Evolutionary conservation across 2,888 invertebrate species (phyloP), one percentile per base, ranked within the genome.

Genomic region (Drosophila paranaensis): DNA sequence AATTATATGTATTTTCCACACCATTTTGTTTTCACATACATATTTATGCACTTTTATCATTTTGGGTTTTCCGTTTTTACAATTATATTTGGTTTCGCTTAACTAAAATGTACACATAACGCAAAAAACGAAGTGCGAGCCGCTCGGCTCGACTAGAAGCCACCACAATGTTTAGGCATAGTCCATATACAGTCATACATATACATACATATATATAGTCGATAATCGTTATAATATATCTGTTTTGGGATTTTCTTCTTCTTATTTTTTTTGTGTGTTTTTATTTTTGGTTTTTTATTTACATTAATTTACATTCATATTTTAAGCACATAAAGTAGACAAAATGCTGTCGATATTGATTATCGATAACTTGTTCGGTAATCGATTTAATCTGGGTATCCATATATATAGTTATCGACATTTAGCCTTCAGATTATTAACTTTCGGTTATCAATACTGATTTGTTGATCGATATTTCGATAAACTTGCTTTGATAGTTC

Each of bases 251-350:
- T 40, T 58, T 42, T 39, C 4, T 40, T 63, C 45, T n/a, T 14
- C 3, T 8, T 45, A 6, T 45, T 45, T 4, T 4, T 27, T 30
- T 30, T n/a, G n/a, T n/a, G 2, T n/a, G 2, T 46, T 4, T 3
- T 64, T 33, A 46, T 45, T 45, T 27, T 10, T 39, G 1, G 20
- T 1, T 20, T 42, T 58, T n/a, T 90, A 90, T 88, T 79, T 90
- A 88, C 90, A 88, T 60, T 74, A 86, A 82, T 90, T 77, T 90
- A 89, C 89, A 88, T 69, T 60, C 64, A 83, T 74, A 76, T 76
- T 86, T 76, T 86, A 81, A 78, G 82, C 80, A 79, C 77, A 71
- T 66, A 48, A 54, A 70, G 55, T 73, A 63, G 72, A 71, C 74
- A 63, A 56, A 68, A 45, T 58, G 54, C 33, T n/a, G 40, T 30